Evolutionary conservation across 2,888 invertebrate genomes (phyloP), one percentile per base, ranked within the genome.

Genomic region (Melipona beecheii): DNA sequence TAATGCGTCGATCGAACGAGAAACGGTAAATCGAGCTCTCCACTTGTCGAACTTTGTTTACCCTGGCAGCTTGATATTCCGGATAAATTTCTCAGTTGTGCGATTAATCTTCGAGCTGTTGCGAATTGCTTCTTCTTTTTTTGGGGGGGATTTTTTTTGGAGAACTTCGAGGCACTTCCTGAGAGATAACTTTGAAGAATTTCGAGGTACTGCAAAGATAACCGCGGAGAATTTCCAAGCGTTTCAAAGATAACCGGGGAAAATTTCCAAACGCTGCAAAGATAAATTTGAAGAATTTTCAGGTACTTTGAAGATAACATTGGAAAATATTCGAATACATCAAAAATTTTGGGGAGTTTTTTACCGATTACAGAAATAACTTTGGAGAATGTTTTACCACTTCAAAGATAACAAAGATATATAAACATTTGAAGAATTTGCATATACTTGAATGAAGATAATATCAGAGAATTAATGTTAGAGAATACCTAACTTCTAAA

Each of bases 1-100:
- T 76, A 84, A 80, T 64, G 68, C 64, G 75, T 17, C 31, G 66
- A 27, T 13, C 31, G 58, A 36, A 70, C 43, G 43, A n/a, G 31
- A 15, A 43, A 43, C 17, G 58, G 31, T 50, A 31, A 31, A 65
- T 36, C 80, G 21, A 3, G 17, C 19, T 27, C 24, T 27, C 19
- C 19, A 60, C 60, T 60, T 19, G 36, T 27, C 27, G 19, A 19
- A 60, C 27, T 52, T 52, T 24, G 27, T 24, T 60, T 19, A 24
- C 17, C 5, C 5, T 6, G 27, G n/a, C 31, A 31, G 52, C 36
- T 27, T 24, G 54, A 80, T 60, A 54, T n/a, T 21, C 60, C 52
- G 36, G 52, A 54, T 71, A 36, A 79, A 60, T 81, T 81, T 50
- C 19, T 27, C 5, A 19, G 17, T 24, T n/a, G 0, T n/a, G 6